phyloP scores from a whole-genome alignment of 1,140 invertebrate species.

The Drosophila kurseongensis region DNA sequence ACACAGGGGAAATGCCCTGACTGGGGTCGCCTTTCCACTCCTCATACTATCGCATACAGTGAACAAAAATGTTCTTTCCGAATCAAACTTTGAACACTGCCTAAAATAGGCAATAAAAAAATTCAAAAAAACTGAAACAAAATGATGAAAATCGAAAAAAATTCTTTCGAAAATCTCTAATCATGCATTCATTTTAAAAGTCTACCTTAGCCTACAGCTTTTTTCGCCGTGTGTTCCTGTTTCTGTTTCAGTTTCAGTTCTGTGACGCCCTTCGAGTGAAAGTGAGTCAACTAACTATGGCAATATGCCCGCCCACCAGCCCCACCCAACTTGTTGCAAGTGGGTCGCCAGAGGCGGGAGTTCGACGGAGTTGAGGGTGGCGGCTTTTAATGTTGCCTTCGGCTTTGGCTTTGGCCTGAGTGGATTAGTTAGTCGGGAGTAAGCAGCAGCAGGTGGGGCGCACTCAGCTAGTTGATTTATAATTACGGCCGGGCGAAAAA shows the following conservation, averaged over 20 bases:
- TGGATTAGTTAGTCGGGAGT: constrained; percentile 70
- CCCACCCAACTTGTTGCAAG: constrained; percentile 69
- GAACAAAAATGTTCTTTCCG: not conserved
- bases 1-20: constrained; percentile 61
- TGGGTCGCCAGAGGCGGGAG: constrained; percentile 54
- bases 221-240: not conserved
- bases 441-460: constrained; percentile 41
- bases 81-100: too few species aligned
- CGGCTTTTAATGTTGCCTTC: constrained; percentile 63
- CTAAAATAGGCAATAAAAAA: too few species aligned
- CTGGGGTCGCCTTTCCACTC: constrained; percentile 33
- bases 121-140: too few species aligned
- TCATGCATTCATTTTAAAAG: too few species aligned
- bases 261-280: constrained; percentile 48
- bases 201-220: too few species aligned
- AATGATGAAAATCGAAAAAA: too few species aligned
- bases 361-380: constrained; percentile 16
- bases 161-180: too few species aligned
- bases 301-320: constrained; percentile 26
- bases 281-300: constrained; percentile 57
- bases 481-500: constrained; percentile 55
- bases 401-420: constrained; percentile 55
- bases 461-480: constrained; percentile 74
- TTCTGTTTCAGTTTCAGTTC: constrained; percentile 35
- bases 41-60: constrained; percentile 6